A percentile compares a stretch with the other conserved stretches of the same genome.
phyloP scores from a whole-genome alignment of 2,888 invertebrate species.

The Ariolimax columbianus region DNA sequence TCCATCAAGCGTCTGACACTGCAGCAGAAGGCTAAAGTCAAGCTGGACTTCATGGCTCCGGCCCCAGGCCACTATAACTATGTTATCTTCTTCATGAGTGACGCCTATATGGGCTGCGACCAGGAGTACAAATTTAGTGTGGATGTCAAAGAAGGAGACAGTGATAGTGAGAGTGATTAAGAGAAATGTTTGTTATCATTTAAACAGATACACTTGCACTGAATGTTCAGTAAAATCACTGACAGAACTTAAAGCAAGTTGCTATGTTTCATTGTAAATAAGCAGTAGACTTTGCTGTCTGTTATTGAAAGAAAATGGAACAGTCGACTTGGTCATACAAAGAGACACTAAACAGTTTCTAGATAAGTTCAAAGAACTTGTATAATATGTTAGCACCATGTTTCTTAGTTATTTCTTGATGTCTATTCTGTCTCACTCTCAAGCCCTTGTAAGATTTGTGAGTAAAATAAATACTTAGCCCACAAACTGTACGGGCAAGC shows the following conservation, averaged over 20 bases:
- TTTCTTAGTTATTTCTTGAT: too few species aligned
- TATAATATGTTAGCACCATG: too few species aligned
- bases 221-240: neutral
- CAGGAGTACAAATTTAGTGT: slow-evolving; percentile 95
- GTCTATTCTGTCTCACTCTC: too few species aligned
- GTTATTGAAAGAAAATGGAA: too few species aligned
- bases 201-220: neutral
- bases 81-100: slow-evolving; percentile 98
- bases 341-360: too few species aligned
- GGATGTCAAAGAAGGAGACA: slow-evolving; percentile 76
- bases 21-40: slow-evolving; percentile 92
- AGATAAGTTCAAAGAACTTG: too few species aligned
- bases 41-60: slow-evolving; percentile 95
- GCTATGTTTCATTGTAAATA: neutral
- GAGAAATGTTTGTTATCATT: neutral
- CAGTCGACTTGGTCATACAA: too few species aligned
- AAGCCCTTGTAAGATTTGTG: too few species aligned
- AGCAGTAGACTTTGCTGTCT: neutral
- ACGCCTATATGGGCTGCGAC: slow-evolving; percentile 99
- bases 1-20: slow-evolving; percentile 97
- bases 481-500: too few species aligned
- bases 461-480: too few species aligned
- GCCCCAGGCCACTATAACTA: slow-evolving; percentile 91
- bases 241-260: neutral
- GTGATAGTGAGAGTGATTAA: slow-evolving; percentile 65